phyloP scores from a whole-genome alignment of 2,113 vertebrate genomes.

The Aptenodytes forsteri region DNA sequence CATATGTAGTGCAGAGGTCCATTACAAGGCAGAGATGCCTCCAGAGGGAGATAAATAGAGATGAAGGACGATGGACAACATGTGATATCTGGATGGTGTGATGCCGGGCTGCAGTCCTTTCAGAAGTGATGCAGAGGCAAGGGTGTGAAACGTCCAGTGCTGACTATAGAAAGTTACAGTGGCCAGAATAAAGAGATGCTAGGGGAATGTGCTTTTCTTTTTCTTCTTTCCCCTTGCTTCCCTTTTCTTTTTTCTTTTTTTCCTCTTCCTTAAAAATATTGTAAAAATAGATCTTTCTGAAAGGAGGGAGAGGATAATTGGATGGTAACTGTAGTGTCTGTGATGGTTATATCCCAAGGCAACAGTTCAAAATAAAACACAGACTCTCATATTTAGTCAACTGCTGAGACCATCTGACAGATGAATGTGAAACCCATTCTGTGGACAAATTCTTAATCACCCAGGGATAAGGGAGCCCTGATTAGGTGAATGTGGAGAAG shows the following conservation, averaged over 20 bases:
- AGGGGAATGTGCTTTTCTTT: neutral
- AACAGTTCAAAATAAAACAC: neutral
- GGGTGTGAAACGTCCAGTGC: rapidly evolving
- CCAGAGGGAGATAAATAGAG: neutral
- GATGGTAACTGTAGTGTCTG: neutral
- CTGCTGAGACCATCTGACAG: neutral
- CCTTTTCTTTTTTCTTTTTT: too few relatives aligned
- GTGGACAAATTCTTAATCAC: neutral
- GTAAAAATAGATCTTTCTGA: neutral
- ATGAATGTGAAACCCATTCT: neutral
- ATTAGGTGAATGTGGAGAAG: neutral
- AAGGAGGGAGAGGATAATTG: neutral
- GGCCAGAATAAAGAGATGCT: neutral
- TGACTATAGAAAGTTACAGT: neutral
- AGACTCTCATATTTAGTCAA: neutral
- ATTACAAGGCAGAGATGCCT: neutral
- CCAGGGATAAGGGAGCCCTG: neutral
- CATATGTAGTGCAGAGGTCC: neutral
- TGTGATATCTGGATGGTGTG: too few relatives aligned
- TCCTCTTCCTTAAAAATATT: neutral
- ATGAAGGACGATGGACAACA: neutral
- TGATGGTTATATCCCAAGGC: neutral
- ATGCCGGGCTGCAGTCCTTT: neutral
- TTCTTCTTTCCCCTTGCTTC: too few relatives aligned
- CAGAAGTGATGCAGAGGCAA: neutral